Conservation (phyloP, 2,113 vertebrate genomes). For the Epinephelus fuscoguttatus region DNA sequence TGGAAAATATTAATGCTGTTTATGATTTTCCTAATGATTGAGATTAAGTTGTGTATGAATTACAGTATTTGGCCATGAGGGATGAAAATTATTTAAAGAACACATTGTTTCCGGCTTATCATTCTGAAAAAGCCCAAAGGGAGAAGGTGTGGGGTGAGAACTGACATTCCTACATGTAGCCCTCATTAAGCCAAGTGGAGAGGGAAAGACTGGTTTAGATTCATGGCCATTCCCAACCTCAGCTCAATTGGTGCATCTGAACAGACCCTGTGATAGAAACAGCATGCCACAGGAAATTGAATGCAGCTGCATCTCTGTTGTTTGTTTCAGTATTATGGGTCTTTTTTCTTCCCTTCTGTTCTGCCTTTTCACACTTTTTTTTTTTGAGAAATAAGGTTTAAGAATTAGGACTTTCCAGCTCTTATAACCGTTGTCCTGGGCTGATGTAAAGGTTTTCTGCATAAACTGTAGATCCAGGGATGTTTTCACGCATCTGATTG, state of each 20-base stretch:
- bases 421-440: neutral
- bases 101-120: conserved; percentile 35
- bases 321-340: conserved; percentile 64
- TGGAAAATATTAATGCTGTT: conserved; percentile 41
- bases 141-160: conserved; percentile 69
- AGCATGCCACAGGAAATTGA: conserved; percentile 80
- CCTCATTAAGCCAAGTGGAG: conserved; percentile 69
- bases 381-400: neutral
- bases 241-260: conserved; percentile 68
- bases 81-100: conserved; percentile 33
- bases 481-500: conserved; percentile 33
- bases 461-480: neutral
- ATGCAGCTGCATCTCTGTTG: conserved; percentile 73
- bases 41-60: conserved; percentile 23
- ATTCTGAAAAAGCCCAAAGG: conserved; percentile 36
- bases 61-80: conserved; percentile 5
- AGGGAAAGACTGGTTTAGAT: conserved; percentile 74
- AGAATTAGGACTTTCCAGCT: neutral
- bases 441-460: conserved; percentile 32
- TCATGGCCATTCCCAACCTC: conserved; percentile 72
- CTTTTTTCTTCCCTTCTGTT: neutral
- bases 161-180: conserved; percentile 63
- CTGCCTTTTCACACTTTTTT: conserved; percentile 37
- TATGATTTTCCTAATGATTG: conserved; percentile 27
- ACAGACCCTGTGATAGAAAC: conserved; percentile 76